Percentiles rank a stretch among this genome's conserved stretches.
Conservation (phyloP, 53 echinoderm and acorn worm species). For the Zoroaster sp. region DNA sequence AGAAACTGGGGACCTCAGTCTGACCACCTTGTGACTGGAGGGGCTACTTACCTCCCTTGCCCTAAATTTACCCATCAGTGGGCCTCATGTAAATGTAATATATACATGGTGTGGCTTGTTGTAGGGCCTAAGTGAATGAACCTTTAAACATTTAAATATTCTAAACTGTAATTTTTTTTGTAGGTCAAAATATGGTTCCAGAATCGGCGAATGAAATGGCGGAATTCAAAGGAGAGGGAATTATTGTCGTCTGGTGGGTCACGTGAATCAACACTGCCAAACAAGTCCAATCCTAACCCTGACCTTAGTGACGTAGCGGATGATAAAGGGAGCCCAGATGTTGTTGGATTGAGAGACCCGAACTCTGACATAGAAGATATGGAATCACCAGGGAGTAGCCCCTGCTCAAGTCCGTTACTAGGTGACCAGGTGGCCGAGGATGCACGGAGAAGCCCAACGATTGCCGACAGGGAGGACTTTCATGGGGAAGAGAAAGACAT, state of each 20-base stretch:
- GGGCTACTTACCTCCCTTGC: too few relatives aligned
- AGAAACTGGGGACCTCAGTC: too few relatives aligned
- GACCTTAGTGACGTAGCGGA: slow-evolving; percentile 91
- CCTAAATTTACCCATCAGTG: too few relatives aligned
- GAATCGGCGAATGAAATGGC: slow-evolving; percentile 98
- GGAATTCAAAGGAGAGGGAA: slow-evolving; percentile 95
- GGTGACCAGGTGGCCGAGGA: slow-evolving; percentile 13
- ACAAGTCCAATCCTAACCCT: slow-evolving; percentile 95
- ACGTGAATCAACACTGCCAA: slow-evolving; percentile 89
- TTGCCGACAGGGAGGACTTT: neutral
- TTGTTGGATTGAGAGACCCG: slow-evolving; percentile 16
- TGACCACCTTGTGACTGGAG: too few relatives aligned
- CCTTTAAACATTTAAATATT: too few relatives aligned
- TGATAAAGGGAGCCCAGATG: neutral
- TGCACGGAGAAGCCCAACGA: neutral
- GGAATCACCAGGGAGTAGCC: slow-evolving; percentile 73
- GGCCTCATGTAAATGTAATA: too few relatives aligned
- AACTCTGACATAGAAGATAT: slow-evolving; percentile 64
- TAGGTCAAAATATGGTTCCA: slow-evolving; percentile 99
- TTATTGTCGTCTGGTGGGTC: slow-evolving; percentile 87
- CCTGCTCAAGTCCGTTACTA: slow-evolving; percentile 71
- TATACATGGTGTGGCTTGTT: too few relatives aligned
- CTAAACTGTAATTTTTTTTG: too few relatives aligned
- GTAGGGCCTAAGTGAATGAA: too few relatives aligned
- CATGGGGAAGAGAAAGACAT: slow-evolving; percentile 10